Base-by-base conservation (phyloP, 2,113 vertebrate genomes). In the Colinus virginianus region DNA sequence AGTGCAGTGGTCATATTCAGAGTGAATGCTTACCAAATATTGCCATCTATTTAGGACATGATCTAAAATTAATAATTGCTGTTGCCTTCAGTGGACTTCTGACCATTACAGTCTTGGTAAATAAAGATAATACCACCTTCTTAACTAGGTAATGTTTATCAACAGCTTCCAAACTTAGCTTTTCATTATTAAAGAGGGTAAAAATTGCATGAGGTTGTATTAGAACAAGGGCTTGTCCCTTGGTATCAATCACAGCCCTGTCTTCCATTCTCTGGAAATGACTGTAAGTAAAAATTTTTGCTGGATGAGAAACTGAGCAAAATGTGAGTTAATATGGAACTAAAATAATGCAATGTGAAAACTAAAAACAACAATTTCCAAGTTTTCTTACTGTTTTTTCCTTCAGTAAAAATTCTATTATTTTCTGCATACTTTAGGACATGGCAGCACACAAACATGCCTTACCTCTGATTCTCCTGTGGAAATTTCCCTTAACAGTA, bases 381-480 rank as follows among this genome's bases (percentile, higher is more conserved):
- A 81, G 16, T 46, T 38, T 78, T 93, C 9, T 20, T 42, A 38
- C 76, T 4, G 21, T 5, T 64, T 95, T 70, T 90, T 15, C 20
- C 36, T 81, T 84, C 34, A 75, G 40, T 63, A 75, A 71, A 5
- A 6, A 48, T 78, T 94, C 87, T 71, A 5, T 22, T 67, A 26
- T 64, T 71, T 87, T 93, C 86, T 78, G 61, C 26, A 13, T 6
- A 22, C 13, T 40, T 64, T 36, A 45, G 40, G 53, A 45, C 28
- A 22, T 0, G 1, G 5, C 11, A 34, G 4, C 10, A 34, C 4
- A 32, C 4, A 17, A 22, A 26, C 17, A 45, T 8, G 51, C 6
- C n/a, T 7, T 6, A 49, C 22, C 20, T 69, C 14, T 34, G 38
- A n/a, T 80, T 83, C 17, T 64, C 42, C 34, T 7, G 9, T 40